Evolutionary conservation across 1,140 invertebrate genomes (phyloP).

Genomic region (Hypothenemus hampei): DNA sequence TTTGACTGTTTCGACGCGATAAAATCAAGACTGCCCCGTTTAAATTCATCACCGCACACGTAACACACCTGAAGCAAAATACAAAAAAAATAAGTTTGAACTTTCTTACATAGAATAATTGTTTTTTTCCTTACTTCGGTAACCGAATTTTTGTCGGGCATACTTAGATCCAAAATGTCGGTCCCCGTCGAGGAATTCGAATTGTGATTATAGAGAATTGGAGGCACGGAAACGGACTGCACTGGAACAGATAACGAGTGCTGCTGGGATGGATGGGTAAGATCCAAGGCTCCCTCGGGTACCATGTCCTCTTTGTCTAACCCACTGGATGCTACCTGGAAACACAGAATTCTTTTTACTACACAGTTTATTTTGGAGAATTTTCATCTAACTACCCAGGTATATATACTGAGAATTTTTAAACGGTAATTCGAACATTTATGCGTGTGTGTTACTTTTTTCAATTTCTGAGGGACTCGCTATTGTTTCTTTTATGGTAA

Average conservation of each 20-base stretch:
- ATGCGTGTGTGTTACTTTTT: too few relatives aligned
- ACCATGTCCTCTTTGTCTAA: constrained; percentile 28
- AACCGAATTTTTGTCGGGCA: constrained; percentile 85
- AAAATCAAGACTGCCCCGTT: constrained; percentile 66
- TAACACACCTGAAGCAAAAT: constrained; percentile 56
- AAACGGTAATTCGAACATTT: too few relatives aligned
- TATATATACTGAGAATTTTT: too few relatives aligned
- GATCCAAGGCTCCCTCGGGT: constrained; percentile 58
- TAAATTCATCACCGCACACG: constrained; percentile 83
- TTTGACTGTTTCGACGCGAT: constrained; percentile 56
- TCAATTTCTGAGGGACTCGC: too few relatives aligned
- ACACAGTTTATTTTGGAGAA: too few relatives aligned
- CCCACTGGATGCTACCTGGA: constrained; percentile 17
- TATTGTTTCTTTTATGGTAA: too few relatives aligned
- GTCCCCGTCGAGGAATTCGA: constrained; percentile 46
- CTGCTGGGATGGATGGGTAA: constrained; percentile 48
- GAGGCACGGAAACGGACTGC: constrained; percentile 34
- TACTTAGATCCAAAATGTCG: constrained; percentile 80
- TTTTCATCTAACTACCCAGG: too few relatives aligned
- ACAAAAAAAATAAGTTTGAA: neutral
- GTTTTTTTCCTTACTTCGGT: constrained; percentile 60
- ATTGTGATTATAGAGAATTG: constrained; percentile 43
- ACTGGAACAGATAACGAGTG: constrained; percentile 25
- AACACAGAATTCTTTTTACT: too few relatives aligned
- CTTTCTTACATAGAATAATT: neutral